These are phyloP conservation scores for Archegozetes longisetosus DNA, from an alignment of 1,140 invertebrate species.

Conservation along the genomic window DNA sequence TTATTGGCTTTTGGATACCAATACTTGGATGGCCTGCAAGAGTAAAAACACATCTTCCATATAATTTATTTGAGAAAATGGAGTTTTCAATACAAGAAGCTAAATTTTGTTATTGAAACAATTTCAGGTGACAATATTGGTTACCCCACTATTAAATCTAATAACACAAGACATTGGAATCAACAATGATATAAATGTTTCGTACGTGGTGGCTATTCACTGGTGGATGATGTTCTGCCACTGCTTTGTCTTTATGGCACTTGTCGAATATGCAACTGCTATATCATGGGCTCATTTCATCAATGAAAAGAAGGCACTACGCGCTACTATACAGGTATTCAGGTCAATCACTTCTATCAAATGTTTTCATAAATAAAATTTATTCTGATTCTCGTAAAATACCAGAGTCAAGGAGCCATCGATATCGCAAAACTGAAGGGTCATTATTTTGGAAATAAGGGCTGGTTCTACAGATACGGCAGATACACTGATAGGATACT, in stretches of 20 bases:
- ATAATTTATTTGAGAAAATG: background rate
- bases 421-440: background rate
- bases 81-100: background rate
- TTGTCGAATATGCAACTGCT: conserved; percentile 11
- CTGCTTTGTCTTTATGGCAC: conserved; percentile 5
- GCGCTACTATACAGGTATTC: background rate
- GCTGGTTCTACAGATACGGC: background rate
- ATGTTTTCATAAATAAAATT: background rate
- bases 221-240: conserved; percentile 15
- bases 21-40: conserved; percentile 20
- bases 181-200: conserved; percentile 6
- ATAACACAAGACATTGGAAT: conserved; percentile 12
- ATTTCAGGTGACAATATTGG: background rate
- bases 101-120: background rate
- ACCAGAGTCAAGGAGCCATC: background rate
- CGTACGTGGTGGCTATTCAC: conserved; percentile 11
- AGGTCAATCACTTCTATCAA: background rate
- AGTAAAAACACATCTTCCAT: too few species aligned
- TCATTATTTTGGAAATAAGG: conserved; percentile 9
- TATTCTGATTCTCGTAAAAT: background rate
- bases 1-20: conserved; percentile 21
- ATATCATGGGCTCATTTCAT: conserved; percentile 9
- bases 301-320: conserved; percentile 4
- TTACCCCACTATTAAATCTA: conserved; percentile 8
- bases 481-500: background rate